Evolutionary conservation across 1,140 invertebrate species (phyloP), one percentile per base, ranked within the genome.

Genomic region (Drosophila nannoptera): DNA sequence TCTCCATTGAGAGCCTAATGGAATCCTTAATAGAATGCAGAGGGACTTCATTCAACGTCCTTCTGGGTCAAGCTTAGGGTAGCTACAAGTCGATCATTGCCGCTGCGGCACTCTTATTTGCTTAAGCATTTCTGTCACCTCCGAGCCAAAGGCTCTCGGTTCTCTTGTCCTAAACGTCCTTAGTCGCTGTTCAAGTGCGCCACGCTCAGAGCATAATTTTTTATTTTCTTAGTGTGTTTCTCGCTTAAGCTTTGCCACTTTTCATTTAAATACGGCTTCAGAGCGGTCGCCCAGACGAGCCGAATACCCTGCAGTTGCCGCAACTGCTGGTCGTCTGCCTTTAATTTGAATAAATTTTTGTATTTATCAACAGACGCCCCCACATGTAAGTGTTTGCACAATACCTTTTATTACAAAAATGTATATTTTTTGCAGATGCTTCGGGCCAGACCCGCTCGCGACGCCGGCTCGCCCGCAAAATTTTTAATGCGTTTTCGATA

Each of bases 401-500:
- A 14, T 11, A 58, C 50, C 42, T 59, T 59, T 53, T 53, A 72
- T 76, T 35, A 72, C 38, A 46, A 22, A 22, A 52, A 31, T 16
- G 22, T 31, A 40, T 31, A 22, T 55, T 35, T 12, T 7, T 29
- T 12, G 9, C 12, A 16, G 12, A 4, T 14, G 40, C 11, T 31
- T 35, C 6, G 9, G 49, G 49, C 16, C 43, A 29, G 11, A 32
- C 49, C 40, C 33, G 50, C 42, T 16, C 32, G 14, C 16, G 22
- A 36, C 35, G 61, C 71, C 67, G 50, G 55, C 5, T 14, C 40
- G 14, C n/a, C 40, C 12, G 40, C 40, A 43, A 49, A 58, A 43
- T 52, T 53, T 66, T 64, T 68, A 83, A 75, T 82, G 78, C 75
- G 68, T 83, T 78, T 73, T 69, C 78, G 73, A 82, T 82, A 83